Percentiles rank a stretch among this genome's conserved stretches.
Evolutionary conservation across 2,113 vertebrate genomes (phyloP).

Genomic region (Pituophis catenifer): DNA sequence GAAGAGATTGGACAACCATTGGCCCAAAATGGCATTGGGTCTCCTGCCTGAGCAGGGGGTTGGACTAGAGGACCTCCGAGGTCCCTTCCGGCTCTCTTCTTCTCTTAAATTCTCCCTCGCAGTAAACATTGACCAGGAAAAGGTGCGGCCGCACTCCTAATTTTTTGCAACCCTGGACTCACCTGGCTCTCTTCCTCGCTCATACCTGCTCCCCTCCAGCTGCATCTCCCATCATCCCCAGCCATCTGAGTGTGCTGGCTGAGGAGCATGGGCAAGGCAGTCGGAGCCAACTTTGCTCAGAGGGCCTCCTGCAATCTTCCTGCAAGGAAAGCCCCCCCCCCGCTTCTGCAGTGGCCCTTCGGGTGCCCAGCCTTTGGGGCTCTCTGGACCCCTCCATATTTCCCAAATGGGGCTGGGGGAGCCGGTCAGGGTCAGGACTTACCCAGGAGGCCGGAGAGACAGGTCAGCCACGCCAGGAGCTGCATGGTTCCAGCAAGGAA

Average conservation of each 20-base stretch:
- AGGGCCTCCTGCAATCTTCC: neutral
- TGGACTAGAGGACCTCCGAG: neutral
- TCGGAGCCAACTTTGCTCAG: neutral
- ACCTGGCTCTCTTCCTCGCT: neutral
- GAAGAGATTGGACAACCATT: neutral
- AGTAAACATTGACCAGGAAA: neutral
- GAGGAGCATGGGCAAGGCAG: neutral
- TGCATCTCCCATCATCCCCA: neutral
- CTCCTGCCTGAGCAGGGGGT: too few relatives aligned
- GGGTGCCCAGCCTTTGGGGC: too few relatives aligned
- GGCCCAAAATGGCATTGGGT: neutral
- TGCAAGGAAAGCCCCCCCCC: neutral
- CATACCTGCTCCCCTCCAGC: neutral
- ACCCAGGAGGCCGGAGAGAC: slow-evolving; percentile 3
- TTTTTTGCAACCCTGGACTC: neutral
- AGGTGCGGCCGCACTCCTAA: neutral
- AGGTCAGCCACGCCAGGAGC: slow-evolving; percentile 44
- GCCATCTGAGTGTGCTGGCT: neutral
- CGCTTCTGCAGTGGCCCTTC: neutral
- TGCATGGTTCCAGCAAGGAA: slow-evolving; percentile 27
- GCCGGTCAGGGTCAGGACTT: neutral
- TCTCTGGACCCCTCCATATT: neutral
- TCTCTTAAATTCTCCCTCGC: neutral
- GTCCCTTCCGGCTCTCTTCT: neutral
- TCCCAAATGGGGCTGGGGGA: neutral